A percentile compares a stretch with the other conserved stretches of the same genome.
Evolutionary conservation across 2,888 invertebrate species (phyloP).

Genomic region (Odontocolon sp.): DNA sequence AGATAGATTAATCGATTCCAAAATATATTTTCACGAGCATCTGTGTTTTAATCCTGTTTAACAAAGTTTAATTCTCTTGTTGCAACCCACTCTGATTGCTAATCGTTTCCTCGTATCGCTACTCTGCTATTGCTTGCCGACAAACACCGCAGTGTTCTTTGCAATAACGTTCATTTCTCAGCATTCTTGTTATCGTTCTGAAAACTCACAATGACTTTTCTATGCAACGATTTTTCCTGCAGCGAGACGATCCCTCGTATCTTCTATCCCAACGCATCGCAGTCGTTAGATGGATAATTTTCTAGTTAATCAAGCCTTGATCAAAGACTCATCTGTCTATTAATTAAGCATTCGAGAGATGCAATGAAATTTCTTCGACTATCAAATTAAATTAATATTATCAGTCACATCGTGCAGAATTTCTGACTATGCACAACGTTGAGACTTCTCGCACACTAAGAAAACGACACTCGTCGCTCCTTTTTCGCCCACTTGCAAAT

Average conservation of each 20-base stretch:
- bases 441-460: not conserved
- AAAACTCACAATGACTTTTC: not conserved
- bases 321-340: conserved; percentile 25
- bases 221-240: not conserved
- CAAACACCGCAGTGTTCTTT: not conserved
- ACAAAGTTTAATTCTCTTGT: not conserved
- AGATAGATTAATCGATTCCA: not conserved
- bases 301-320: conserved; percentile 4
- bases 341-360: not conserved
- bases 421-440: not conserved
- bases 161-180: not conserved
- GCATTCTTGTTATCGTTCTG: not conserved
- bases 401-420: too few relatives aligned
- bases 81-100: not conserved
- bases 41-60: conserved; percentile 15
- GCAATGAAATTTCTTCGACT: not conserved
- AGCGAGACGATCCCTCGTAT: too few relatives aligned
- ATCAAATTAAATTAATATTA: not conserved
- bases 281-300: conserved; percentile 13
- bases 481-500: conserved; percentile 44
- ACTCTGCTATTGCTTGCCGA: not conserved
- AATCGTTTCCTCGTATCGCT: conserved; percentile 46
- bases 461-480: conserved; percentile 11
- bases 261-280: not conserved
- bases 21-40: conserved; percentile 9